Percentiles rank a stretch among this genome's conserved stretches.
phyloP scores from a whole-genome alignment of 2,888 invertebrate species.

The Gastracanthus pulcherrimus region DNA sequence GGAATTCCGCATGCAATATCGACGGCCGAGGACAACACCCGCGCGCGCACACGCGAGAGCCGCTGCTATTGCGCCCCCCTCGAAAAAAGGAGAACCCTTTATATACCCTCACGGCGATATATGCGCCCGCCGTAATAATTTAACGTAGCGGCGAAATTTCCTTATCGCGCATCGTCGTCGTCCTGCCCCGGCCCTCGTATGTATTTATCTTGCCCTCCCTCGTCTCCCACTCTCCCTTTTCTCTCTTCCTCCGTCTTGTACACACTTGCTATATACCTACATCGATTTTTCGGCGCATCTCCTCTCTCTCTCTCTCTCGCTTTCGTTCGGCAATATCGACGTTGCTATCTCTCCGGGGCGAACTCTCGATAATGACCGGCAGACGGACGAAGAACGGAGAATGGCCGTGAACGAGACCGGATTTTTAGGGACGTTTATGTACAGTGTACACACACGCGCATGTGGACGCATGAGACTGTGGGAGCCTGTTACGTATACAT shows the following conservation, averaged over 20 bases:
- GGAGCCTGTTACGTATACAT: constrained; percentile 65
- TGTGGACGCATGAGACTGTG: constrained; percentile 40
- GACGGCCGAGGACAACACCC: neutral
- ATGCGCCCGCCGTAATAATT: constrained; percentile 42
- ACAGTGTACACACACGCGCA: neutral
- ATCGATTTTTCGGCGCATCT: constrained; percentile 43
- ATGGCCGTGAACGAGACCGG: constrained; percentile 47
- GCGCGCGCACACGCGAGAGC: neutral
- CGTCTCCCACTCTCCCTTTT: constrained; percentile 25
- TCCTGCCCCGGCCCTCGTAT: constrained; percentile 19
- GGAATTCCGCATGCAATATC: constrained; percentile 8
- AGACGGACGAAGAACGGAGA: constrained; percentile 47
- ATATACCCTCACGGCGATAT: constrained; percentile 17
- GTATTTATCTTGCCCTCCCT: constrained; percentile 54
- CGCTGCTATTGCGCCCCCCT: neutral
- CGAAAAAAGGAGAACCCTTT: too few species aligned
- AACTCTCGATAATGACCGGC: constrained; percentile 61
- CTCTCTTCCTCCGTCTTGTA: constrained; percentile 8
- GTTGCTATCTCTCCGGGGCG: constrained; percentile 45
- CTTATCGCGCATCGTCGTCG: constrained; percentile 57
- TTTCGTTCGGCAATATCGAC: constrained; percentile 40
- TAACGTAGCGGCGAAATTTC: constrained; percentile 49
- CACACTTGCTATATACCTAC: neutral
- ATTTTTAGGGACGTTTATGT: constrained; percentile 52
- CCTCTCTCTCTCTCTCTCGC: too few species aligned